Base-by-base conservation (phyloP, 1,140 invertebrate species). In the Bathynomus jamesi region DNA sequence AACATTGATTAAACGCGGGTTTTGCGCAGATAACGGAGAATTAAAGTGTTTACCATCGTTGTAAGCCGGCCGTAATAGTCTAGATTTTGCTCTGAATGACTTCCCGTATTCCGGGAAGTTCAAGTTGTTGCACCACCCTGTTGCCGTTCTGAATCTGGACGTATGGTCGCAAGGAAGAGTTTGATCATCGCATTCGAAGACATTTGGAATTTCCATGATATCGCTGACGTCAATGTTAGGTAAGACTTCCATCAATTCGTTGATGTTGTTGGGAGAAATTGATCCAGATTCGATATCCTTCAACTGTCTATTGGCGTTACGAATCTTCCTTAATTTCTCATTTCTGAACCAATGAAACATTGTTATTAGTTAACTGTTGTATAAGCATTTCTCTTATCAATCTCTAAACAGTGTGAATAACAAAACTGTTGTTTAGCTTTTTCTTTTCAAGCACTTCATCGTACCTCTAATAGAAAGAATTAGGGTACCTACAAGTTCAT, bases 81-180 rank as follows among this genome's bases (percentile, higher is more conserved):
- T 78, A 8, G 81, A 79, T 70, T 87, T 84, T 10, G 84, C 82
- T 61, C 82, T 78, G 68, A 84, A 79, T 25, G 81, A 82, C 72
- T 85, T 85, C 25, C 87, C 86, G 65, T 78, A 81, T 60, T 83
- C 80, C 0, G 86, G 86, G 78, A 83, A 80, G 65, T 82, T 79
- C 7, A 87, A 79, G 75, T 87, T 88, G 74, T 87, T 87, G 73
- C 86, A 87, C 85, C 86, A 87, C n/a, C 86, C 86, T 27, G 85
- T 85, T 17, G 82, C 80, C 0, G 83, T 85, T 5, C 87, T 79
- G 78, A 85, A 87, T 74, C 81, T 82, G 25, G 82, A 79, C 0
- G 86, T 87, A 72, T 87, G 86, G 76, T 87, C 87, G 76, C 86
- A 87, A 13, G 86, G 86, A 10, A 86, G 76, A 13, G 82, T 82